phyloP scores from a whole-genome alignment of 2,113 vertebrate species.

The Felis catus region F.catus_Fca126_mat1.0 CM031414.1:63135501-63136000 shows the following conservation, averaged over 20 bases:
- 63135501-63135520: background rate
- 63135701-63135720: background rate
- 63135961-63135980: background rate
- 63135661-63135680: background rate
- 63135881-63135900: background rate
- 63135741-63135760: background rate
- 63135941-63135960: background rate
- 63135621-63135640: background rate
- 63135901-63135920: constrained; percentile 20
- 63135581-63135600: background rate
- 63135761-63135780: background rate
- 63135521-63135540: background rate
- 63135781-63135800: background rate
- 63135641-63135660: background rate
- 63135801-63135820: background rate
- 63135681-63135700: background rate
- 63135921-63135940: constrained; percentile 1
- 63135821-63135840: background rate
- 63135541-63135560: background rate
- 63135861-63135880: background rate
- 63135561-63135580: background rate
- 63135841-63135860: background rate
- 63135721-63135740: background rate
- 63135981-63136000: background rate
- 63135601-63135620: background rate